Percentiles rank a stretch among this genome's conserved stretches.
phyloP scores from a whole-genome alignment of 2,888 invertebrate genomes.

The Carterocephalus palaemon region DNA sequence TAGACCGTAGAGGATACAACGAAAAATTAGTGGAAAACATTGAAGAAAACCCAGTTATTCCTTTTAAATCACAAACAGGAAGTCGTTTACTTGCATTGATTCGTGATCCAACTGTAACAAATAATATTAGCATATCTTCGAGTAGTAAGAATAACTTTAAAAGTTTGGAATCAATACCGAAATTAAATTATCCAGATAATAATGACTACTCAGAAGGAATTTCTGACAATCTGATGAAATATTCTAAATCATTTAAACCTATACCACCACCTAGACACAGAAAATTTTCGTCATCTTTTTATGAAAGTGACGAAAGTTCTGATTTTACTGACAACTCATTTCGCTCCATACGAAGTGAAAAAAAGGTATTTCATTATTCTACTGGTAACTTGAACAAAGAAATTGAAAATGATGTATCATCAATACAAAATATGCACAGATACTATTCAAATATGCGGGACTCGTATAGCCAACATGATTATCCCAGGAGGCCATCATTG shows the following conservation, averaged over 20 bases:
- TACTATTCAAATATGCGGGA: slow-evolving; percentile 54
- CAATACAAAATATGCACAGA: slow-evolving; percentile 71
- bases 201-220: slow-evolving; percentile 8
- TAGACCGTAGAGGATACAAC: slow-evolving; percentile 81
- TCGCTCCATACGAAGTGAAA: slow-evolving; percentile 58
- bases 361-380: slow-evolving; percentile 66
- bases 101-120: slow-evolving; percentile 70
- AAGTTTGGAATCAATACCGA: slow-evolving; percentile 42
- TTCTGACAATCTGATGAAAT: slow-evolving; percentile 26
- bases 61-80: slow-evolving; percentile 76
- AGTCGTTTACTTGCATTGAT: slow-evolving; percentile 82
- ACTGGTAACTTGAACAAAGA: slow-evolving; percentile 70
- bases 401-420: slow-evolving; percentile 68
- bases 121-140: slow-evolving; percentile 45
- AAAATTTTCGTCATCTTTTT: slow-evolving; percentile 58
- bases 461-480: slow-evolving; percentile 37
- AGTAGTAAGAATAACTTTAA: slow-evolving; percentile 40
- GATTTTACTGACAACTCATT: slow-evolving; percentile 62
- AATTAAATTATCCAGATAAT: slow-evolving; percentile 27
- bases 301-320: slow-evolving; percentile 70
- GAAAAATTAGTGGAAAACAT: slow-evolving; percentile 49
- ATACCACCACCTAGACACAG: slow-evolving; percentile 64
- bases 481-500: slow-evolving; percentile 77
- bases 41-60: slow-evolving; percentile 41
- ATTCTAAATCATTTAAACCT: slow-evolving; percentile 47